These are phyloP conservation scores for Campylomormyrus numenius DNA, from an alignment of 2,113 vertebrate genomes.

Conservation along the genomic window DNA sequence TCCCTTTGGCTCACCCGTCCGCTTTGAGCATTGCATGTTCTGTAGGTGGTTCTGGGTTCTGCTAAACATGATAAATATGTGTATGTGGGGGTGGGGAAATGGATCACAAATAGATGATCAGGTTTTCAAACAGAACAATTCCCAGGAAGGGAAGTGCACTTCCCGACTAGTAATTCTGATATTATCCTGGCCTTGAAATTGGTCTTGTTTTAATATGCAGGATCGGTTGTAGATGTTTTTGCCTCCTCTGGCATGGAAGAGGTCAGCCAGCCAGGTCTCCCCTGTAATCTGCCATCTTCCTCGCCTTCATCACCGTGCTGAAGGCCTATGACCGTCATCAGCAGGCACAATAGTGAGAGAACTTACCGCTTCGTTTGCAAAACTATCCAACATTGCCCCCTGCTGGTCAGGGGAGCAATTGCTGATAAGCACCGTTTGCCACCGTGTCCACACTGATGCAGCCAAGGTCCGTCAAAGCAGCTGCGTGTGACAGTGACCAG, in stretches of 20 bases:
- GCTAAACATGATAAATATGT: background rate
- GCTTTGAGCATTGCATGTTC: background rate
- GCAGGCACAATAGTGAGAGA: background rate
- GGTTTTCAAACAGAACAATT: background rate
- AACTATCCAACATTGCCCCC: slow-evolving; percentile 8
- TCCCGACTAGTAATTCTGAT: background rate
- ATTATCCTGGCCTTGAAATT: background rate
- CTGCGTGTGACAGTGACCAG: background rate
- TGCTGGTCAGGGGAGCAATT: background rate
- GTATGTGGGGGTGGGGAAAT: background rate
- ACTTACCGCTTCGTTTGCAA: background rate
- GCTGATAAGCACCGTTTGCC: background rate
- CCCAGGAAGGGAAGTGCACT: background rate
- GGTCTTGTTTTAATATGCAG: background rate
- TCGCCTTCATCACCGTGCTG: background rate
- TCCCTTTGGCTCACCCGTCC: background rate
- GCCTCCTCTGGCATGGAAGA: background rate
- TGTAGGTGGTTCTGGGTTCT: background rate
- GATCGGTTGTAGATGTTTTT: background rate
- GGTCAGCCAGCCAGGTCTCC: background rate
- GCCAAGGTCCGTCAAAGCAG: background rate
- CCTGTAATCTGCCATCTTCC: background rate
- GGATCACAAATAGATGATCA: background rate
- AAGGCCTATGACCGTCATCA: background rate
- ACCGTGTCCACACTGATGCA: background rate